Evolutionary conservation across 2,888 invertebrate species (phyloP).

Genomic region (Limnephilus rhombicus): DNA sequence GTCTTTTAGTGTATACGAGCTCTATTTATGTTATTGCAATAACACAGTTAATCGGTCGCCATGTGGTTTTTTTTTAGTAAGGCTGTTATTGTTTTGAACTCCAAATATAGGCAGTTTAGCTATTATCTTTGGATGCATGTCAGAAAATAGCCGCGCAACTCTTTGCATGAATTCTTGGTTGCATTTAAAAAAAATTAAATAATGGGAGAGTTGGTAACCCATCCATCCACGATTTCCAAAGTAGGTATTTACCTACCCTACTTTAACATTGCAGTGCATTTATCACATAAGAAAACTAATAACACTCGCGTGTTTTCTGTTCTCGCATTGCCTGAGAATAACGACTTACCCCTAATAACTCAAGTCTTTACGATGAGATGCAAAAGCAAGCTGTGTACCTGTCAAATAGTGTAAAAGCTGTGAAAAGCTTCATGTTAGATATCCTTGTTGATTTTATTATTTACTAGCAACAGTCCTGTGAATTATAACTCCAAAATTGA

Average conservation of each 20-base stretch:
- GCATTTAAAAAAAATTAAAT: neutral
- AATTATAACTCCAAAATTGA: no score
- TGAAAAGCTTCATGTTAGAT: neutral
- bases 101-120: no score
- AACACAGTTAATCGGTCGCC: no score
- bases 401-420: neutral
- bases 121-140: no score
- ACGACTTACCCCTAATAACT: neutral
- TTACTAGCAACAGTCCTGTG: no score
- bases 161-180: no score
- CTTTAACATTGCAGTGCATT: neutral
- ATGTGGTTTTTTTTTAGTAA: no score
- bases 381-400: neutral
- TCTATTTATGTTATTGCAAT: no score
- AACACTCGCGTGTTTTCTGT: conserved; percentile 7
- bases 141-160: no score
- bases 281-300: conserved; percentile 30
- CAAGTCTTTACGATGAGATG: neutral
- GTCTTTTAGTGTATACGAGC: no score
- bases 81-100: no score
- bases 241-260: neutral
- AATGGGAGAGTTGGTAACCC: neutral
- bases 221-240: neutral
- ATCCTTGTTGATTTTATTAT: neutral
- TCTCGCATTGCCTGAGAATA: neutral